Conservation (phyloP, 37 sponge, comb jelly and placozoan genomes). For the Petrosia ficiformis region DNA sequence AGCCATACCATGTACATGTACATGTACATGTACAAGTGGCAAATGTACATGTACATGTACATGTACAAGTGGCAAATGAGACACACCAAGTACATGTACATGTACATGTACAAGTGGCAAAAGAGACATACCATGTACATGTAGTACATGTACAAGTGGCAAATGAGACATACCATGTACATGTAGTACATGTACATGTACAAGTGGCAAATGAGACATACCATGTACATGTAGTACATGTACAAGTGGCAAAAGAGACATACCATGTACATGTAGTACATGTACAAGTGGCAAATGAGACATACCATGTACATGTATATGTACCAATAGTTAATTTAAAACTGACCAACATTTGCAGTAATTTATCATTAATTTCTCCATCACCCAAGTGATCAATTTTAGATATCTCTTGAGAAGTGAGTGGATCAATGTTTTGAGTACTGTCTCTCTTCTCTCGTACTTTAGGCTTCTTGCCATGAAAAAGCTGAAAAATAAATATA, state of each 20-base stretch:
- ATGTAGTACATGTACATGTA: no score
- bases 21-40: no score
- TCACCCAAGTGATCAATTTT: constrained; percentile 49
- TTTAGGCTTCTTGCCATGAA: constrained; percentile 1
- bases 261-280: background rate
- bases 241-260: no score
- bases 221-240: no score
- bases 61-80: no score
- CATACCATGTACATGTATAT: constrained; percentile 4
- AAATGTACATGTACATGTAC: no score
- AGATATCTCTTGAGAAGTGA: background rate
- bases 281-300: background rate
- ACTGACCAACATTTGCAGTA: constrained; percentile 61
- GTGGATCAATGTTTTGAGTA: background rate
- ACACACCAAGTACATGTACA: no score
- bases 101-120: no score
- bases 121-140: no score
- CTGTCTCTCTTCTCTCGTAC: constrained; percentile 13
- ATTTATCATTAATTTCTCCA: constrained; percentile 43
- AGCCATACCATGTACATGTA: no score
- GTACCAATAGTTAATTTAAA: background rate
- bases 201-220: no score
- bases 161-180: background rate
- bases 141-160: no score
- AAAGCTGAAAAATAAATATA: background rate